These are phyloP conservation scores for Lithobates pipiens DNA, from an alignment of 2,797 vertebrate genomes.

Conservation along the genomic window DNA sequence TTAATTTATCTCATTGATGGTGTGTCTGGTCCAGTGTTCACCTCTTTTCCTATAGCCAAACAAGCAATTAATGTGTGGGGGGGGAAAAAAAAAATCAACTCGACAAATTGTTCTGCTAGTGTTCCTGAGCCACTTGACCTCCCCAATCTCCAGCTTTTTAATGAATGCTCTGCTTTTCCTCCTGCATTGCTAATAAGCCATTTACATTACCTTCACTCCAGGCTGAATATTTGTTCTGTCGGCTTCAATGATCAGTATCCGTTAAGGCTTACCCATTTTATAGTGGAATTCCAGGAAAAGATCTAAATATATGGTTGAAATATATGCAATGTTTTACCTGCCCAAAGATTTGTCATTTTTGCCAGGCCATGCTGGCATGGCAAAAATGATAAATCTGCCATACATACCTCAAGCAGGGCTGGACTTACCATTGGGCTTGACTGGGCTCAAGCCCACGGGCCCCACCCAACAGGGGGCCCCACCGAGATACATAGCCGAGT, in stretches of 20 bases:
- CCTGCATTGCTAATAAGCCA: not conserved
- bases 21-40: not conserved
- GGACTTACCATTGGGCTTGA: no score
- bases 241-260: not conserved
- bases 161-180: conserved; percentile 19
- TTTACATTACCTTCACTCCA: not conserved
- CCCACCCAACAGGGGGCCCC: no score
- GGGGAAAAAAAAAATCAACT: conserved; percentile 15
- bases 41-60: not conserved
- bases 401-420: no score
- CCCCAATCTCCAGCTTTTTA: conserved; percentile 16
- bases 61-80: conserved; percentile 11
- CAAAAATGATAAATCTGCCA: no score
- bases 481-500: no score
- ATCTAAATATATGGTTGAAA: no score
- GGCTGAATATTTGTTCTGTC: not conserved
- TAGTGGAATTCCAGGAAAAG: no score
- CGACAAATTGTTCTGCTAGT: conserved; percentile 30
- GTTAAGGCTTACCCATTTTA: not conserved
- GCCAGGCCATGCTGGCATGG: no score
- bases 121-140: conserved; percentile 29
- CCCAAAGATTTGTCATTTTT: no score
- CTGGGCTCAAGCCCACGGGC: no score
- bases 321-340: no score
- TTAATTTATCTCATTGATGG: not conserved